phyloP scores from a whole-genome alignment of 2,797 vertebrate species.

The Xenops minutus region DNA sequence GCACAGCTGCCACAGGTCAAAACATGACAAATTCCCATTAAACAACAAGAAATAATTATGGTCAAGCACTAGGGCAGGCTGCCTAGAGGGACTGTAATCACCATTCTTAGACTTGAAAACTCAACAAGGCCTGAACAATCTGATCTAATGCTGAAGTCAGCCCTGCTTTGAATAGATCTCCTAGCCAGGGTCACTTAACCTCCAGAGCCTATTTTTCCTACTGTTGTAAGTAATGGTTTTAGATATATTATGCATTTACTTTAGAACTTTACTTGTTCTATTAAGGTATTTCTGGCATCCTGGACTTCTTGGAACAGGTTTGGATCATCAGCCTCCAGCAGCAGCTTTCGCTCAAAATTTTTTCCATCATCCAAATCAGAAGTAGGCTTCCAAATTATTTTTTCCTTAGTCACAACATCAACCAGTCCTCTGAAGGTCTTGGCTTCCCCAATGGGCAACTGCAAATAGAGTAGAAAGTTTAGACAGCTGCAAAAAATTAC shows the following conservation, averaged over 20 bases:
- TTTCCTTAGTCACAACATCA: conserved; percentile 87
- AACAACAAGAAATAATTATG: not conserved
- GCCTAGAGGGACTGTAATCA: not conserved
- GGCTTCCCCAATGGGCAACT: conserved; percentile 90
- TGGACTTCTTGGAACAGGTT: conserved; percentile 79
- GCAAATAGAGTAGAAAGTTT: not conserved
- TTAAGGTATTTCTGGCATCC: conserved; percentile 85
- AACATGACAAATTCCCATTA: rapidly evolving
- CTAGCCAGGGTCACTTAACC: not conserved
- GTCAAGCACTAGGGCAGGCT: not conserved
- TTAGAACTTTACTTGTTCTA: conserved; percentile 90
- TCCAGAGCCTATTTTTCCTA: not conserved
- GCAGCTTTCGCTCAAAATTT: conserved; percentile 77
- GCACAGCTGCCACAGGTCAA: rapidly evolving
- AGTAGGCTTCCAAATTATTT: conserved; percentile 80
- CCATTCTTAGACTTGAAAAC: not conserved
- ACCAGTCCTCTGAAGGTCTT: conserved; percentile 89
- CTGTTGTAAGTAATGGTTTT: not conserved
- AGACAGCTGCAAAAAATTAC: not conserved
- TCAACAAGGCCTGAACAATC: not conserved
- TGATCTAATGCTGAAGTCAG: not conserved
- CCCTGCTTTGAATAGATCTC: not conserved
- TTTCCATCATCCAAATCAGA: conserved; percentile 81
- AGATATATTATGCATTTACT: conserved; percentile 68
- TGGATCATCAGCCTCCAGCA: conserved; percentile 76